phyloP scores from a whole-genome alignment of 2,888 invertebrate genomes.

The Arge pagana region DNA sequence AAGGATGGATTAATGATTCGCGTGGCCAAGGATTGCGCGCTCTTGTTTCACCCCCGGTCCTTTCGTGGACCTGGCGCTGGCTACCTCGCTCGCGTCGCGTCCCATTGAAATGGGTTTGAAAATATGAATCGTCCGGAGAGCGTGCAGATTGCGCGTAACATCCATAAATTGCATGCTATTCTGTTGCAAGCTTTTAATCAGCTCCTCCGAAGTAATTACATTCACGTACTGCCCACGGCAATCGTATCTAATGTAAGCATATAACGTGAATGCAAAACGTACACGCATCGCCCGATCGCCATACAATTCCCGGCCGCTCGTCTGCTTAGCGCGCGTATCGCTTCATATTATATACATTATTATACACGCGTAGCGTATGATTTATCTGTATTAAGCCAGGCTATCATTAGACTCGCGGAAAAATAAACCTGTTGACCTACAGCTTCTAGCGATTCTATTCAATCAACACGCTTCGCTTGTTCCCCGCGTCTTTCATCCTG shows the following conservation, averaged over 20 bases:
- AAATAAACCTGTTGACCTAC: conserved; percentile 16
- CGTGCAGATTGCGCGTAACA: no score
- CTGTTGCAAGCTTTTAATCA: neutral
- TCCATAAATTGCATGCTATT: neutral
- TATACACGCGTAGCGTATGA: no score
- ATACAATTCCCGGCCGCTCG: neutral
- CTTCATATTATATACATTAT: no score
- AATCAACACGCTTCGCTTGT: conserved; percentile 4
- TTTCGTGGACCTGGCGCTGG: neutral
- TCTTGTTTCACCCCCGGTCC: neutral
- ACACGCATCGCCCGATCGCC: no score
- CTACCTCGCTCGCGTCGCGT: no score
- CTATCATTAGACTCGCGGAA: conserved; percentile 9
- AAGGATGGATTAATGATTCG: conserved; percentile 47
- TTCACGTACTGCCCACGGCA: neutral
- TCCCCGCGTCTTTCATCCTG: neutral
- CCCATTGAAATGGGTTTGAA: no score
- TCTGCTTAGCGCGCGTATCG: neutral
- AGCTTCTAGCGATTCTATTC: conserved; percentile 7
- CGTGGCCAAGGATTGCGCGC: neutral
- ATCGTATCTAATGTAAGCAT: neutral
- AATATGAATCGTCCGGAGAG: no score
- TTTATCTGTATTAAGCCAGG: conserved; percentile 10
- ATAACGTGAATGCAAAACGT: conserved; percentile 1
- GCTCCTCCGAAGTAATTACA: conserved; percentile 6